phyloP scores from a whole-genome alignment of 2,113 vertebrate species.

The Lichenostomus cassidix region DNA sequence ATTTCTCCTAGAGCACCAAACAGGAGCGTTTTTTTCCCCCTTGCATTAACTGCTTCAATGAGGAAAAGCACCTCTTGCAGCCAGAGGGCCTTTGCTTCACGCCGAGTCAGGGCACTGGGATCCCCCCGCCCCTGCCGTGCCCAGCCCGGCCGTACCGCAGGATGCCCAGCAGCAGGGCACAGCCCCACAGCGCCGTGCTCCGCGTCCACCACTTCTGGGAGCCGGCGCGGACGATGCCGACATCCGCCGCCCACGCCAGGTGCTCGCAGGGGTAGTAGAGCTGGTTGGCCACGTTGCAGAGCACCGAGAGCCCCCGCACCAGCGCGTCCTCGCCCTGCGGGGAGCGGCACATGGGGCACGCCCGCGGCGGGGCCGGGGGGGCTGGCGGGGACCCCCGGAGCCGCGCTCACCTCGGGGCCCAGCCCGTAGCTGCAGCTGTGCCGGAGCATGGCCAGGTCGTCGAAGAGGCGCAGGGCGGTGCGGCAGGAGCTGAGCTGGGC shows the following conservation, averaged over 20 bases:
- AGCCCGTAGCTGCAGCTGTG: conserved; percentile 85
- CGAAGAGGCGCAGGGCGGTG: conserved; percentile 88
- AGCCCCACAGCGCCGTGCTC: conserved; percentile 83
- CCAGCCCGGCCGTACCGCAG: conserved; percentile 74
- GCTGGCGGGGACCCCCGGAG: rapidly evolving
- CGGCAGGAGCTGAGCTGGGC: conserved; percentile 89
- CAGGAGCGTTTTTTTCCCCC: rapidly evolving
- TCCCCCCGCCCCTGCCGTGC: rapidly evolving
- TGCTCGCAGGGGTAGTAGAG: conserved; percentile 97
- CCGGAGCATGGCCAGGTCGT: conserved; percentile 87
- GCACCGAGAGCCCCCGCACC: conserved; percentile 83
- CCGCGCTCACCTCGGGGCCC: conserved; percentile 78
- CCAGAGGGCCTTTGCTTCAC: rapidly evolving
- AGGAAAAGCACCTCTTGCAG: neutral
- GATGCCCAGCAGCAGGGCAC: conserved; percentile 84
- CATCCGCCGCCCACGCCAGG: conserved; percentile 90
- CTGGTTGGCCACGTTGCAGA: conserved; percentile 88
- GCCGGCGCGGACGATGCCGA: conserved; percentile 73
- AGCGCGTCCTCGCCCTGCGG: conserved; percentile 82
- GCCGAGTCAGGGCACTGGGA: neutral
- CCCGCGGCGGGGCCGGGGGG: rapidly evolving
- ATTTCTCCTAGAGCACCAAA: neutral
- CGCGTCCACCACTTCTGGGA: conserved; percentile 86
- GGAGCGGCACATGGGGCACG: neutral
- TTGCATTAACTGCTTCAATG: rapidly evolving